These are phyloP conservation scores for Bovichtus variegatus DNA, from an alignment of 2,797 vertebrate species.

Conservation along the genomic window DNA sequence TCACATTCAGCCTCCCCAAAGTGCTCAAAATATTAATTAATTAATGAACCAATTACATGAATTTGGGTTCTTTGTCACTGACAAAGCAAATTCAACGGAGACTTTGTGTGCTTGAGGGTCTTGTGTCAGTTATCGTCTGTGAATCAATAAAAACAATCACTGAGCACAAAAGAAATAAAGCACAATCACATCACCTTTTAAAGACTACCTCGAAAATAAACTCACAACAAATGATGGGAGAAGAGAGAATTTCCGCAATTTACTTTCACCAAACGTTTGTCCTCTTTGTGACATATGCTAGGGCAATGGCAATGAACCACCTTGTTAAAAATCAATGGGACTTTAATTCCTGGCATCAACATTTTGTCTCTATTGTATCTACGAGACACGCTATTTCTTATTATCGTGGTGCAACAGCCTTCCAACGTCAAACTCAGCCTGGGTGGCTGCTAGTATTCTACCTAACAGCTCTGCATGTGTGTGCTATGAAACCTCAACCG, in stretches of 20 bases:
- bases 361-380: constrained; percentile 22
- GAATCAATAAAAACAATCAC: background rate
- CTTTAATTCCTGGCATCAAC: constrained; percentile 27
- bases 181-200: constrained; percentile 3
- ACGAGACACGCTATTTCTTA: too few species aligned
- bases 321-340: background rate
- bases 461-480: constrained; percentile 1
- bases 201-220: background rate
- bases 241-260: constrained; percentile 13
- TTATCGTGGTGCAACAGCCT: constrained; percentile 23
- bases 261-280: constrained; percentile 32
- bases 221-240: background rate
- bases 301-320: constrained; percentile 14
- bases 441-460: background rate
- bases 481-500: background rate
- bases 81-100: background rate
- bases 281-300: background rate
- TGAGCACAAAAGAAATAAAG: constrained; percentile 17
- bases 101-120: background rate
- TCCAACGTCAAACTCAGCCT: constrained; percentile 21
- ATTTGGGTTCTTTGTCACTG: background rate
- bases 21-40: background rate
- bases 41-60: background rate
- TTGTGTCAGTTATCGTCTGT: too few species aligned
- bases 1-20: background rate